Evolutionary conservation across 2,888 invertebrate genomes (phyloP).

Genomic region (Polymixis flavicincta): DNA sequence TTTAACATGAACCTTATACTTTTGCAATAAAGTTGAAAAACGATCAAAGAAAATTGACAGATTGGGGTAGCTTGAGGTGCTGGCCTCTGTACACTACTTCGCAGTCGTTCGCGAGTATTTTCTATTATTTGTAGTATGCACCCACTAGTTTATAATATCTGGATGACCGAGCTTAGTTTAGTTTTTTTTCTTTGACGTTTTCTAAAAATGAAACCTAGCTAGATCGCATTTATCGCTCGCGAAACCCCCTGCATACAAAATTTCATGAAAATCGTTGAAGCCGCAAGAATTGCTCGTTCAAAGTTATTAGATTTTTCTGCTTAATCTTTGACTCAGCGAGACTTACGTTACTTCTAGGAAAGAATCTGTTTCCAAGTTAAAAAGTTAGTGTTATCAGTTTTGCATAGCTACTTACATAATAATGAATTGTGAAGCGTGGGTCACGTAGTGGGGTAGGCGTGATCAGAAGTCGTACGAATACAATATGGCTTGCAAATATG

Average conservation of each 20-base stretch:
- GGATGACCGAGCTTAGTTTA: too few species aligned
- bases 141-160: background rate
- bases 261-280: too few species aligned
- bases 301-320: too few species aligned
- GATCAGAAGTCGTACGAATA: background rate
- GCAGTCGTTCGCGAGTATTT: conserved; percentile 20
- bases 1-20: too few species aligned
- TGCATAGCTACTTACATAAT: background rate
- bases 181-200: too few species aligned
- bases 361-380: background rate
- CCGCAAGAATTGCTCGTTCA: too few species aligned
- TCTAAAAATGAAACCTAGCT: too few species aligned
- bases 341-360: background rate
- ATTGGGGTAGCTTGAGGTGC: too few species aligned
- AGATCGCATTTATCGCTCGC: too few species aligned
- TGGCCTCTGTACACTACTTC: background rate
- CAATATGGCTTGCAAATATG: background rate
- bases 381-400: background rate
- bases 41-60: too few species aligned
- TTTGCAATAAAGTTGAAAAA: too few species aligned
- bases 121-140: background rate
- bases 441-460: background rate
- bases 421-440: background rate
- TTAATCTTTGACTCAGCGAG: background rate
- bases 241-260: too few species aligned